These are phyloP conservation scores for Bothrops jararaca DNA, from an alignment of 2,113 vertebrate species.

Conservation along the genomic window DNA sequence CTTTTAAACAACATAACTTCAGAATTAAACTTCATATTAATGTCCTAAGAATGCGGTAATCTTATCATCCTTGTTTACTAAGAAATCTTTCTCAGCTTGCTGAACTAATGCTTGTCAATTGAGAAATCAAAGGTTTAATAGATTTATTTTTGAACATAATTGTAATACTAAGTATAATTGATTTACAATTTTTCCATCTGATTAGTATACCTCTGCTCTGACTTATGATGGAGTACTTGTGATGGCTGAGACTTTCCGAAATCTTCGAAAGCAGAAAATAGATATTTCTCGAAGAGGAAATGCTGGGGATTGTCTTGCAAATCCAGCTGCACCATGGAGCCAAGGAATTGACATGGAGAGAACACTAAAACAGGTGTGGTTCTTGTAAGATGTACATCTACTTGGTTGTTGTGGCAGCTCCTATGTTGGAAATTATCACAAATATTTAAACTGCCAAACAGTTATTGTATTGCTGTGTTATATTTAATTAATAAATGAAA, in stretches of 20 bases:
- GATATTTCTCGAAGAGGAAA: conserved; percentile 97
- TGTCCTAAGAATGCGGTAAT: background rate
- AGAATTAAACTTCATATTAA: conserved; percentile 4
- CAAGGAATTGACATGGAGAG: conserved; percentile 99
- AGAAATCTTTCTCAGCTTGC: background rate
- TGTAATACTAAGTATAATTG: background rate
- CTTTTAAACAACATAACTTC: background rate
- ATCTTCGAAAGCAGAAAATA: conserved; percentile 93
- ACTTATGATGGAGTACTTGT: conserved; percentile 97
- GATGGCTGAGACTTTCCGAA: conserved; percentile 97
- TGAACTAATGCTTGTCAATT: background rate
- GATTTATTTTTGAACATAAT: background rate
- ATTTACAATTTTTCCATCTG: conserved; percentile 31
- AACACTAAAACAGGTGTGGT: conserved; percentile 91
- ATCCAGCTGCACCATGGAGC: conserved; percentile 96
- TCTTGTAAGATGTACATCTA: conserved; percentile 6
- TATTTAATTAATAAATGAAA: background rate
- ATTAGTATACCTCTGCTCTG: conserved; percentile 93
- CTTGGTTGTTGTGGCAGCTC: background rate
- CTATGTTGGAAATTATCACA: background rate
- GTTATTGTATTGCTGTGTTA: background rate
- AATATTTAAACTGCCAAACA: background rate
- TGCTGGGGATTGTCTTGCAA: conserved; percentile 97
- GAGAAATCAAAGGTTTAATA: background rate
- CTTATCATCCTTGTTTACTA: background rate